Conservation (phyloP, 1,140 invertebrate species). For the Bombus turneri region DNA sequence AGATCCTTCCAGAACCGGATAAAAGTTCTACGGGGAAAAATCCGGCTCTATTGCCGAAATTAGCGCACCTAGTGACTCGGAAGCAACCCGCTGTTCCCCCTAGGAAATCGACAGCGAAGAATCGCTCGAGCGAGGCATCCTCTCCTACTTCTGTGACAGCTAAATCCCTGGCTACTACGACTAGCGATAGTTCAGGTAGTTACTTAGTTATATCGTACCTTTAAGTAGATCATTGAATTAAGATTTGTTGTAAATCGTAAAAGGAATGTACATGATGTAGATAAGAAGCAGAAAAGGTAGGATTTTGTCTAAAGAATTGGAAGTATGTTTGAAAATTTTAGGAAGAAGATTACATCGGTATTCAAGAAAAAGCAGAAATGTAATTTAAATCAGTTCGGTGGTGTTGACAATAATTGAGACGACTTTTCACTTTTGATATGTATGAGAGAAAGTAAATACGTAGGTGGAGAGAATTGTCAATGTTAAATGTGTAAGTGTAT, state of each 20-base stretch:
- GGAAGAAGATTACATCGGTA: neutral
- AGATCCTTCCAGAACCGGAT: conserved; percentile 68
- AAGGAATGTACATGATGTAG: too few species aligned
- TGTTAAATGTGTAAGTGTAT: too few species aligned
- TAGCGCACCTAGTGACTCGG: conserved; percentile 71
- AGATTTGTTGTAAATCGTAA: too few species aligned
- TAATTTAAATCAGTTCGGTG: neutral
- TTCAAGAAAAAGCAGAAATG: too few species aligned
- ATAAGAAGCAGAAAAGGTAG: too few species aligned
- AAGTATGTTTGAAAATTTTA: neutral
- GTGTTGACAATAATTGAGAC: neutral
- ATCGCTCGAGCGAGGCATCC: neutral
- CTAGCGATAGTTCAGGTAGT: neutral
- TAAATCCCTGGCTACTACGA: neutral
- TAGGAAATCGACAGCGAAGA: conserved; percentile 58
- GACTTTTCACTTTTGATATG: too few species aligned
- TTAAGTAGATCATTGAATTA: neutral
- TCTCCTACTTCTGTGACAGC: neutral
- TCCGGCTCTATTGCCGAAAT: conserved; percentile 77
- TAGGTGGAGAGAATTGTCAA: too few species aligned
- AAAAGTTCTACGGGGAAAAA: conserved; percentile 67
- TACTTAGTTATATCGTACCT: neutral
- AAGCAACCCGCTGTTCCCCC: conserved; percentile 79
- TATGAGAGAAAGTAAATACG: too few species aligned
- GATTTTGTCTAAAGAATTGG: too few species aligned